Percentiles rank a stretch among this genome's conserved stretches.
These are phyloP conservation scores for Xanthostigma xanthostigma DNA, from an alignment of 2,888 invertebrate genomes.

Conservation along the genomic window DNA sequence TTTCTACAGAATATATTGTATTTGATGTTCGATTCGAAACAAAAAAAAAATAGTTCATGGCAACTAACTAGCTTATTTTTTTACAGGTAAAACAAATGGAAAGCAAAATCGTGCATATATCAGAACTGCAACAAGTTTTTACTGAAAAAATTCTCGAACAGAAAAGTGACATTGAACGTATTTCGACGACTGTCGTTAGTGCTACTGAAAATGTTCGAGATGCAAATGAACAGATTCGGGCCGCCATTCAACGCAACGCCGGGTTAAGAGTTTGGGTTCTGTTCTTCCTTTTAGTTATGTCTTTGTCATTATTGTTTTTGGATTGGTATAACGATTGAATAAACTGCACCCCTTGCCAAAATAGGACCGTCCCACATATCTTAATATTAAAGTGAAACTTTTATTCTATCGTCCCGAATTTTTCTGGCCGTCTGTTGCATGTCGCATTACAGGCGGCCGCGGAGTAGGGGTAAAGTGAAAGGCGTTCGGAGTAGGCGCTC, in stretches of 20 bases:
- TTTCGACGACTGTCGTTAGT: constrained; percentile 76
- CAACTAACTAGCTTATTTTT: too few species aligned
- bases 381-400: too few species aligned
- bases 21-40: too few species aligned
- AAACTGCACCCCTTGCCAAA: too few species aligned
- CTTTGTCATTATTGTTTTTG: constrained; percentile 86
- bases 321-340: constrained; percentile 93
- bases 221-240: constrained; percentile 92
- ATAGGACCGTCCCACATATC: too few species aligned
- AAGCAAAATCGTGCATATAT: constrained; percentile 88
- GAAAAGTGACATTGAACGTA: constrained; percentile 83
- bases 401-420: too few species aligned
- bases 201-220: constrained; percentile 91
- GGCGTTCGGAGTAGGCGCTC: too few species aligned
- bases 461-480: too few species aligned
- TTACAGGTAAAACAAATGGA: constrained; percentile 57
- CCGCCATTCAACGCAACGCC: constrained; percentile 94
- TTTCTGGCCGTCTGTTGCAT: too few species aligned
- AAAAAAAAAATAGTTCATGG: too few species aligned
- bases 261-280: constrained; percentile 87
- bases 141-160: constrained; percentile 92
- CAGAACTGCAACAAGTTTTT: constrained; percentile 88
- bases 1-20: too few species aligned
- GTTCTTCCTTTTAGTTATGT: constrained; percentile 90
- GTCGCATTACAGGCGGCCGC: too few species aligned